phyloP scores from a whole-genome alignment of 2,888 invertebrate species.

The Eumerus sabulonum region DNA sequence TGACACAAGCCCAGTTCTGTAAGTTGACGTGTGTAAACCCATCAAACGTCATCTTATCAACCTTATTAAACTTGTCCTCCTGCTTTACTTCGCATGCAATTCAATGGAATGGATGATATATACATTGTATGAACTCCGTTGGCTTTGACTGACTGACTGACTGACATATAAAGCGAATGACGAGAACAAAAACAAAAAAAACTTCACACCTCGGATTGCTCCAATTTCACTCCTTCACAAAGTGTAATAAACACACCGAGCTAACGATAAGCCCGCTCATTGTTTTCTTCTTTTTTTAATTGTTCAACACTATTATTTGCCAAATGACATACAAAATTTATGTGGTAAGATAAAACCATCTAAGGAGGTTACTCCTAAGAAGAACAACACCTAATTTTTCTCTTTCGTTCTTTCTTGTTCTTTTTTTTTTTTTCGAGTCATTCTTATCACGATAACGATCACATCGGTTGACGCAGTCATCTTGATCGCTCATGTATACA shows the following conservation, averaged over 20 bases:
- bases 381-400: constrained; percentile 55
- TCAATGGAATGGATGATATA: no score
- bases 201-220: constrained; percentile 66
- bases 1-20: no score
- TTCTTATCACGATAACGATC: constrained; percentile 55
- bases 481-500: constrained; percentile 24
- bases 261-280: constrained; percentile 60
- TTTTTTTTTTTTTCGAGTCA: constrained; percentile 24
- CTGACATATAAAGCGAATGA: constrained; percentile 72
- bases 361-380: constrained; percentile 59
- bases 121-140: no score
- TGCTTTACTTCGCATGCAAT: no score
- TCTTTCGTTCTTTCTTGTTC: constrained; percentile 26
- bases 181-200: constrained; percentile 71
- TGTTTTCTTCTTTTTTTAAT: constrained; percentile 58
- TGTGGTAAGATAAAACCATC: constrained; percentile 67
- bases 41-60: no score
- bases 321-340: constrained; percentile 71
- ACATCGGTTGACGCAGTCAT: constrained; percentile 22
- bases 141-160: constrained; percentile 17
- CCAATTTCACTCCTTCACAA: constrained; percentile 53
- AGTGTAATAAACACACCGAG: constrained; percentile 54
- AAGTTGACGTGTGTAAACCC: no score
- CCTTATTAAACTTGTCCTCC: no score
- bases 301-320: constrained; percentile 71